These are phyloP conservation scores for Orthonevra nobilis DNA, from an alignment of 2,888 invertebrate genomes.

Conservation along the genomic window DNA sequence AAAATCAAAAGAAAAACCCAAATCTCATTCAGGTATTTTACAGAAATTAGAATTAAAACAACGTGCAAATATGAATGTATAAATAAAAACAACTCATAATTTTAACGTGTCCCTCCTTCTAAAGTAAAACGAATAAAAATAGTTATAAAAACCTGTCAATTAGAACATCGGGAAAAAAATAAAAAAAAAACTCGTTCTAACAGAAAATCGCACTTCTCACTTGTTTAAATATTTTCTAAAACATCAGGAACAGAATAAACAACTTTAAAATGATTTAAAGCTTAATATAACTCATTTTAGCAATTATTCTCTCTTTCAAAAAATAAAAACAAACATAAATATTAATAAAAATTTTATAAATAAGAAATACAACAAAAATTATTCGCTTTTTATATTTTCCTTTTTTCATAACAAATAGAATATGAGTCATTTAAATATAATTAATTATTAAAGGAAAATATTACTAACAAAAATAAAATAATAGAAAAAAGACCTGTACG, in stretches of 20 bases:
- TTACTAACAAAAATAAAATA: conserved; percentile 43
- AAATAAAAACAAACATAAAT: conserved; percentile 30
- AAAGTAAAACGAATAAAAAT: conserved; percentile 25
- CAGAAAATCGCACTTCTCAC: conserved; percentile 16
- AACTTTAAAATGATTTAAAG: conserved; percentile 10
- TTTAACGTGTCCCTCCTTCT: conserved; percentile 19
- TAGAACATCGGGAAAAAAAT: conserved; percentile 33
- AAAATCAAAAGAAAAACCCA: conserved; percentile 7
- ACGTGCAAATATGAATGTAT: conserved; percentile 9
- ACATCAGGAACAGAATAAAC: conserved; percentile 5
- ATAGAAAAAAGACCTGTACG: conserved; percentile 63
- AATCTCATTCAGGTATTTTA: conserved; percentile 57
- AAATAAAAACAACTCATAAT: conserved; percentile 26
- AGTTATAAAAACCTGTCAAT: conserved; percentile 51
- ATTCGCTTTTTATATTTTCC: conserved; percentile 46
- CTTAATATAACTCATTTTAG: conserved; percentile 44
- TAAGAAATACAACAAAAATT: conserved; percentile 17
- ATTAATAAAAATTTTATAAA: not conserved
- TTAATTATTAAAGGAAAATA: conserved; percentile 42
- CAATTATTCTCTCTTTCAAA: conserved; percentile 57
- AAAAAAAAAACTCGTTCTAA: not conserved
- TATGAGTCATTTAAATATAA: conserved; percentile 58
- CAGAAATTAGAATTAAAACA: conserved; percentile 23
- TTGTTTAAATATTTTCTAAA: no score
- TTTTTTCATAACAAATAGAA: conserved; percentile 43